These are phyloP conservation scores for Drosophila grimshawi DNA, from an alignment of 1,140 invertebrate genomes.

Conservation along the genomic window DNA sequence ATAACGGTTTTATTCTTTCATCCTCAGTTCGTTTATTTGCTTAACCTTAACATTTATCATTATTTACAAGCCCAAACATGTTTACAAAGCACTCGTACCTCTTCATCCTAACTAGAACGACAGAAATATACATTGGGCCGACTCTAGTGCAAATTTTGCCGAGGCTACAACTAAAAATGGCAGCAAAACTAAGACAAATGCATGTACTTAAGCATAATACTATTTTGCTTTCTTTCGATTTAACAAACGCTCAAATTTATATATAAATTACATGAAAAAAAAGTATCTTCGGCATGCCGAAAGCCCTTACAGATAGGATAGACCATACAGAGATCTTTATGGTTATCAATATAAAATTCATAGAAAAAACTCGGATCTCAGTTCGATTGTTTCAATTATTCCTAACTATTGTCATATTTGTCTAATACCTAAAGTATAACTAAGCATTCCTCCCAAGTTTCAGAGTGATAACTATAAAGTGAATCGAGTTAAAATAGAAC, in stretches of 20 bases:
- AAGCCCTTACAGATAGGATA: constrained; percentile 9
- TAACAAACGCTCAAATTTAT: constrained; percentile 20
- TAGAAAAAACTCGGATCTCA: no score
- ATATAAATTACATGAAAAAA: constrained; percentile 1
- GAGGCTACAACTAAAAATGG: constrained; percentile 26
- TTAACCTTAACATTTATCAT: constrained; percentile 32
- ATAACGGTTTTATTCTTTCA: constrained; percentile 44
- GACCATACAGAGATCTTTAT: no score
- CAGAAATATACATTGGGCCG: constrained; percentile 10
- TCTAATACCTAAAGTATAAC: no score
- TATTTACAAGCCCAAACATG: constrained; percentile 43
- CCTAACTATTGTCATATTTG: no score
- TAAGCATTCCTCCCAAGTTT: no score
- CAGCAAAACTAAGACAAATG: constrained; percentile 22
- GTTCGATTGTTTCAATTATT: no score
- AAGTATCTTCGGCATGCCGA: constrained; percentile 16
- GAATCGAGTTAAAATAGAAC: no score
- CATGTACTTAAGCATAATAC: constrained; percentile 42
- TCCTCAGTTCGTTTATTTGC: constrained; percentile 54
- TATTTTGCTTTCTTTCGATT: constrained; percentile 37
- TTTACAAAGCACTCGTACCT: constrained; percentile 55
- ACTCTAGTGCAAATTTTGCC: constrained; percentile 16
- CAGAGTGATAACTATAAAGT: no score
- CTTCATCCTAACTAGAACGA: constrained; percentile 39
- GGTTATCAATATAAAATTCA: no score